Base-by-base conservation (phyloP, 2,797 vertebrate species). In the Acanthurus tractus region DNA sequence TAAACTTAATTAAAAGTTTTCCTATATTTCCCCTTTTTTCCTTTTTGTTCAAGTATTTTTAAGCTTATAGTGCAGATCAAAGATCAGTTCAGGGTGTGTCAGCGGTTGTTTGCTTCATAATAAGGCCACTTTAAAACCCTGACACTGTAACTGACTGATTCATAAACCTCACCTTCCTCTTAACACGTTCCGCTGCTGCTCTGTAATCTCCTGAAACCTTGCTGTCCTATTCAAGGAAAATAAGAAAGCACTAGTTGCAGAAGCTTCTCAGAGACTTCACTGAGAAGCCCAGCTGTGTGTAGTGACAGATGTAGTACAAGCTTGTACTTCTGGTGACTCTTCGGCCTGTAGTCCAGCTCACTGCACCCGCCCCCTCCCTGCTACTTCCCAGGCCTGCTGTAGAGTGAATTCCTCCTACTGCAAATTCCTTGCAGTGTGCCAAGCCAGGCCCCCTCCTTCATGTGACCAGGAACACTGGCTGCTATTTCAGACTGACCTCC, bases 401-500 rank as follows among this genome's bases (percentile, higher is more conserved):
- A 4, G 50, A 54, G 12, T 22, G 7, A 10, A 63, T 46, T 53
- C 69, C 66, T 50, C 70, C 61, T 64, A 36, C 71, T 62, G 1
- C 48, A 71, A 66, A 86, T 74, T 59, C 49, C 56, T 68, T 22
- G 59, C 46, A 20, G 49, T 1, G 1, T 72, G 74, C 58, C 23
- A 46, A 40, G 52, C 63, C 72, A 14, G 8, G 54, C 61, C 77
- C 74, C 61, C 56, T 18, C 2, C 2, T 25, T 55, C 84, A 89
- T 75, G 82, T 88, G 88, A 88, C 72, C 69, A 58, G 63, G 36
- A 85, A 73, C 55, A 69, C 44, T 34, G 56, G 66, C 82, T 76
- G 54, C 75, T 83, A 58, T 84, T 85, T 74, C 50, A 81, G 57
- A 65, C 18, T 81, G 86, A 90, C 88, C 89, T 91, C 79, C 49